A percentile compares a stretch with the other conserved stretches of the same genome.
phyloP scores from a whole-genome alignment of 2,113 vertebrate genomes.

The Aldabrachelys gigantea region DNA sequence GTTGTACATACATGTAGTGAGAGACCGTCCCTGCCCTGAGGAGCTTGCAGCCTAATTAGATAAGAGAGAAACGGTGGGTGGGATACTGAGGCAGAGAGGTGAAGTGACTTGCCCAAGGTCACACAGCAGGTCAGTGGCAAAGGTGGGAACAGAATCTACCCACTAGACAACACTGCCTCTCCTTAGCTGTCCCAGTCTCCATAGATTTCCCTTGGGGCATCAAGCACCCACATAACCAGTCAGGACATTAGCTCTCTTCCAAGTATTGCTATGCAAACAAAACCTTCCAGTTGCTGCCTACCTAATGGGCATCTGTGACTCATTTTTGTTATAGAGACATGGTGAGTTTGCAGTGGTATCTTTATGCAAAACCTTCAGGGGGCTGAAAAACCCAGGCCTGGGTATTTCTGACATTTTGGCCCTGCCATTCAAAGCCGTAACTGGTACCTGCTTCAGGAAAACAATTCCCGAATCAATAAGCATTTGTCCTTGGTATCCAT shows the following conservation, averaged over 20 bases:
- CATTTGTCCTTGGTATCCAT: conserved; percentile 61
- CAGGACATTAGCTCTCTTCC: too few species aligned
- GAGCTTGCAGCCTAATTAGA: background rate
- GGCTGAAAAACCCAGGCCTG: background rate
- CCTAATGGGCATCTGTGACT: background rate
- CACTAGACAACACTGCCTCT: background rate
- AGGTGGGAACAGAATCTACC: background rate
- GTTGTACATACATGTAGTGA: background rate
- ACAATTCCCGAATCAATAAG: conserved; percentile 52
- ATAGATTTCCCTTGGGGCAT: background rate
- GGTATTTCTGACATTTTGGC: conserved; percentile 46
- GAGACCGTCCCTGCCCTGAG: background rate
- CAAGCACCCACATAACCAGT: background rate
- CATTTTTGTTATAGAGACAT: fast-evolving
- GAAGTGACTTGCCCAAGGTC: background rate
- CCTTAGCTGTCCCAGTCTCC: background rate
- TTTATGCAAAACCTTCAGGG: background rate
- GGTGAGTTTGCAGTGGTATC: background rate
- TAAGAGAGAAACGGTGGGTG: background rate
- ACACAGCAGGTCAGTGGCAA: background rate
- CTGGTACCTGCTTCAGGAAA: conserved; percentile 18
- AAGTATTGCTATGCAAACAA: background rate
- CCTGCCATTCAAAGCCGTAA: conserved; percentile 63
- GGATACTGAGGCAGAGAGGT: background rate
- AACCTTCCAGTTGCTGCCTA: background rate